Evolutionary conservation across 2,888 invertebrate species (phyloP).

Genomic region (Cetonia aurata): DNA sequence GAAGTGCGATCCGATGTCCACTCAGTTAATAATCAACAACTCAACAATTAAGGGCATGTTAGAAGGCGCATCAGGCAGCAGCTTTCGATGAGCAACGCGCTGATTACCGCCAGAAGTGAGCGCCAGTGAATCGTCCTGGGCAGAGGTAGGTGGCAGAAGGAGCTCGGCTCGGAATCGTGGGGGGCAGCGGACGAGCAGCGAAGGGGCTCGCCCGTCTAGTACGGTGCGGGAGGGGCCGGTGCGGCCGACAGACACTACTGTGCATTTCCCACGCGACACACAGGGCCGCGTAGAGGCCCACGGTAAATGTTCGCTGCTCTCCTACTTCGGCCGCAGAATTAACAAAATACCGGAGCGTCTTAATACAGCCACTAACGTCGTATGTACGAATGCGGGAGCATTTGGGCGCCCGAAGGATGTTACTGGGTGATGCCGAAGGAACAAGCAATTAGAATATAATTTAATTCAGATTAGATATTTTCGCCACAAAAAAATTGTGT

Average conservation of each 20-base stretch:
- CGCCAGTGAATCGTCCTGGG: slow-evolving; percentile 27
- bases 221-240: slow-evolving; percentile 56
- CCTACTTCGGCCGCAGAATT: slow-evolving; percentile 37
- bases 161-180: slow-evolving; percentile 56
- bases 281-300: slow-evolving; percentile 66
- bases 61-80: slow-evolving; percentile 3
- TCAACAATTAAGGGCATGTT: slow-evolving; percentile 44
- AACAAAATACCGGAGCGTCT: slow-evolving; percentile 43
- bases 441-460: no score
- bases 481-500: no score
- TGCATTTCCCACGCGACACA: slow-evolving; percentile 74
- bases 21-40: slow-evolving; percentile 40
- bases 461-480: no score
- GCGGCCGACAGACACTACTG: slow-evolving; percentile 69
- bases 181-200: slow-evolving; percentile 58
- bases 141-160: slow-evolving; percentile 54
- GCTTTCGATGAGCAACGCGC: neutral
- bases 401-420: no score
- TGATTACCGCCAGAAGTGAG: slow-evolving; percentile 3
- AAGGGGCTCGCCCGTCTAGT: neutral
- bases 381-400: neutral
- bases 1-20: slow-evolving; percentile 39
- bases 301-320: slow-evolving; percentile 60
- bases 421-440: no score
- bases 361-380: slow-evolving; percentile 13